phyloP scores from a whole-genome alignment of 2,797 vertebrate species.

The Enteromius unitaeniatus region DNA sequence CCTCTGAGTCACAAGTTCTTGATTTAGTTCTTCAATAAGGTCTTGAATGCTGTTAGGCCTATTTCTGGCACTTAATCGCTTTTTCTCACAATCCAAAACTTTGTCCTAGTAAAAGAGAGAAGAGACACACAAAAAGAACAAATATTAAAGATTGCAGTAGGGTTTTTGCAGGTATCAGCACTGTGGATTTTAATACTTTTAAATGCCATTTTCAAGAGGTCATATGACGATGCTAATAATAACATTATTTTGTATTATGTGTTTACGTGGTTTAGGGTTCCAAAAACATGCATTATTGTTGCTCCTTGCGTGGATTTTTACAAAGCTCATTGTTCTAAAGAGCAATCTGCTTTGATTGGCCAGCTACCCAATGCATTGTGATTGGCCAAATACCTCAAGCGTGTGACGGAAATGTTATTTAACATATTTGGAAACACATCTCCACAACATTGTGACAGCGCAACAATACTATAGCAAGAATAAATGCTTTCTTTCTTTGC shows the following conservation, averaged over 20 bases:
- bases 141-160: not conserved
- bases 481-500: no score
- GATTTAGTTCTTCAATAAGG: slow-evolving; percentile 4
- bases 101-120: slow-evolving; percentile 22
- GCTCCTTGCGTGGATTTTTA: not conserved
- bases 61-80: slow-evolving; percentile 28
- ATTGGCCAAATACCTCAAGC: not conserved
- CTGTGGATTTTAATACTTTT: not conserved
- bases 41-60: slow-evolving; percentile 3
- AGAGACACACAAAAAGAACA: slow-evolving; percentile 1
- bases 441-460: no score
- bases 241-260: not conserved
- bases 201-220: not conserved
- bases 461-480: not conserved
- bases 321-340: not conserved
- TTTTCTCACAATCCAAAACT: not conserved
- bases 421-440: not conserved
- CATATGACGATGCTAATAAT: not conserved
- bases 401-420: not conserved
- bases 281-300: not conserved
- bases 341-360: not conserved
- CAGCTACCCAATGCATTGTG: not conserved
- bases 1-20: slow-evolving; percentile 22
- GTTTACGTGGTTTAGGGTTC: not conserved
- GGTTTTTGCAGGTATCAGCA: not conserved